Percentiles rank a stretch among this genome's conserved stretches.
These are phyloP conservation scores for Eulithis testata DNA, from an alignment of 2,888 invertebrate species.

Conservation along the genomic window DNA sequence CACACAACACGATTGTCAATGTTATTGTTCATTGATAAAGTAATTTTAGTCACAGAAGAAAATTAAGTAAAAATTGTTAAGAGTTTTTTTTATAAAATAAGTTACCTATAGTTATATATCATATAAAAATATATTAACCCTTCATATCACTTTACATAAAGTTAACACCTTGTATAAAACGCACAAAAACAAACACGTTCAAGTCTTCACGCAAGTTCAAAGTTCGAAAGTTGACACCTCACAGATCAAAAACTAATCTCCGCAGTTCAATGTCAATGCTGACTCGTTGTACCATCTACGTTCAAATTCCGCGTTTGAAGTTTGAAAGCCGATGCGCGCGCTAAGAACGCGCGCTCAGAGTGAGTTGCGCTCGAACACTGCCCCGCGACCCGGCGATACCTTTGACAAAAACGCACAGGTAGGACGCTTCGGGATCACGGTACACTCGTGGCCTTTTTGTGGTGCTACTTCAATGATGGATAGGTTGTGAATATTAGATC, in stretches of 20 bases:
- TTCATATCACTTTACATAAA: conserved; percentile 9
- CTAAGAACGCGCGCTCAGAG: conserved; percentile 61
- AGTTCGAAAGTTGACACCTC: conserved; percentile 22
- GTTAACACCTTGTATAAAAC: conserved; percentile 3
- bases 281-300: conserved; percentile 5
- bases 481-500: conserved; percentile 3
- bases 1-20: conserved; percentile 43
- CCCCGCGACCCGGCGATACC: conserved; percentile 58
- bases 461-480: conserved; percentile 21
- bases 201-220: conserved; percentile 22
- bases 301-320: conserved; percentile 27
- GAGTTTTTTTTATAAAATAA: too few relatives aligned
- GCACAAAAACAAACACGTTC: conserved; percentile 16
- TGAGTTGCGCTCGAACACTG: conserved; percentile 73
- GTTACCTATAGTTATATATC: too few relatives aligned
- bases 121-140: neutral
- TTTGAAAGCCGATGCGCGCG: conserved; percentile 28
- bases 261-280: conserved; percentile 28
- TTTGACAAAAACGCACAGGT: conserved; percentile 72
- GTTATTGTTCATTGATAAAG: conserved; percentile 33
- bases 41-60: neutral
- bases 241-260: conserved; percentile 27
- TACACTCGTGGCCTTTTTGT: conserved; percentile 41
- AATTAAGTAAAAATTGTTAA: too few relatives aligned
- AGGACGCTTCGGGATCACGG: conserved; percentile 43